Percentiles rank a stretch among this genome's conserved stretches.
phyloP scores from a whole-genome alignment of 2,797 vertebrate species.

The Corythornis leucogaster region DNA sequence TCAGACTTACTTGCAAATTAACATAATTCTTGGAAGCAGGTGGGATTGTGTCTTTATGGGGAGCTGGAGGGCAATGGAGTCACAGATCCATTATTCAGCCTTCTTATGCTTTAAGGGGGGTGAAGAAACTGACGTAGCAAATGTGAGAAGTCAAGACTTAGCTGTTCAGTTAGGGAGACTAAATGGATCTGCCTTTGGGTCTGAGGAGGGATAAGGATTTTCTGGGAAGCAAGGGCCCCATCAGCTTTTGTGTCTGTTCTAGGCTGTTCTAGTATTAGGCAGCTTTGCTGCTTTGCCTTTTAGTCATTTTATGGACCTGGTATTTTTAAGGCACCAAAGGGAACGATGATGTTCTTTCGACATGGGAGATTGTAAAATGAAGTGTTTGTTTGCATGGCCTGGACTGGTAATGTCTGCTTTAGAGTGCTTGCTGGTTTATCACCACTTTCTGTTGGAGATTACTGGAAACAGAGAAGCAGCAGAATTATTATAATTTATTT shows the following conservation, averaged over 20 bases:
- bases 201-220: background rate
- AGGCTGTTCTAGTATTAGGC: background rate
- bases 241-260: background rate
- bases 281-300: slow-evolving; percentile 1
- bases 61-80: background rate
- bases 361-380: slow-evolving; percentile 43
- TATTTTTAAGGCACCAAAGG: slow-evolving; percentile 58
- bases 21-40: background rate
- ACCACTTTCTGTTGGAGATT: background rate
- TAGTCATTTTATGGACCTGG: slow-evolving; percentile 43
- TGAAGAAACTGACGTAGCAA: background rate
- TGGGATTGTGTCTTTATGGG: background rate
- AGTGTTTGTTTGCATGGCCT: slow-evolving; percentile 46
- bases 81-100: background rate
- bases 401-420: background rate
- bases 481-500: background rate
- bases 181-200: background rate
- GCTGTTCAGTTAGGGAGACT: background rate
- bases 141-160: background rate
- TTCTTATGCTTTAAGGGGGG: background rate
- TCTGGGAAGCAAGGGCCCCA: background rate
- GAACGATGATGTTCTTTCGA: background rate
- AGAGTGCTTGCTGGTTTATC: background rate
- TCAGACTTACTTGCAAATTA: background rate
- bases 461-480: background rate